A percentile compares a stretch with the other conserved stretches of the same genome.
Evolutionary conservation across 2,888 invertebrate species (phyloP).

Genomic region (Scotopteryx bipunctaria): DNA sequence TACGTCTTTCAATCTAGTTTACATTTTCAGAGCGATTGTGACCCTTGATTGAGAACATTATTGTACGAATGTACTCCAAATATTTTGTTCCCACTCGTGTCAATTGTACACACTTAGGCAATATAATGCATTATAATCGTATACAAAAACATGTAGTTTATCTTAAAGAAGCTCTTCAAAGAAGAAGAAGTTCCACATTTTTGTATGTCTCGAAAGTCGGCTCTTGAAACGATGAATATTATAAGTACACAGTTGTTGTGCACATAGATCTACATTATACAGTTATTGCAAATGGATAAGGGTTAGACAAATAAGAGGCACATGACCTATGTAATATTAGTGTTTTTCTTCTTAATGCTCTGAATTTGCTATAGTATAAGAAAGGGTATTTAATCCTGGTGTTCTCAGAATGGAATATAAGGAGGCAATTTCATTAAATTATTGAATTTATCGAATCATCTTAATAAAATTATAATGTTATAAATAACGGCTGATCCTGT

Average conservation of each 20-base stretch:
- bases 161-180: too few species aligned
- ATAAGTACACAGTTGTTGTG: constrained; percentile 5
- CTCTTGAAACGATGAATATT: neutral
- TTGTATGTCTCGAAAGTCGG: constrained; percentile 1
- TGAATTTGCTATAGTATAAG: constrained; percentile 8
- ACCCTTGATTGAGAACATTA: too few species aligned
- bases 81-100: too few species aligned
- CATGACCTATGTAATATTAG: constrained; percentile 12
- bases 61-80: too few species aligned
- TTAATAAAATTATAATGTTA: too few species aligned
- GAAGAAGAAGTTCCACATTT: too few species aligned
- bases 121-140: too few species aligned
- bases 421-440: neutral
- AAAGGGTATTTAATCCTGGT: neutral
- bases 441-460: neutral
- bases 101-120: too few species aligned
- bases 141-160: too few species aligned
- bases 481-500: too few species aligned
- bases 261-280: constrained; percentile 7
- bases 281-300: constrained; percentile 7
- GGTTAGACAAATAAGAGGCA: constrained; percentile 7
- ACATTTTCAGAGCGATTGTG: too few species aligned
- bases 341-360: constrained; percentile 12
- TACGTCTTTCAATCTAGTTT: too few species aligned
- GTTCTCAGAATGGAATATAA: neutral